A percentile compares a stretch with the other conserved stretches of the same genome.
Conservation (phyloP, 1,140 invertebrate species). For the Thaumatotibia leucotreta region DNA sequence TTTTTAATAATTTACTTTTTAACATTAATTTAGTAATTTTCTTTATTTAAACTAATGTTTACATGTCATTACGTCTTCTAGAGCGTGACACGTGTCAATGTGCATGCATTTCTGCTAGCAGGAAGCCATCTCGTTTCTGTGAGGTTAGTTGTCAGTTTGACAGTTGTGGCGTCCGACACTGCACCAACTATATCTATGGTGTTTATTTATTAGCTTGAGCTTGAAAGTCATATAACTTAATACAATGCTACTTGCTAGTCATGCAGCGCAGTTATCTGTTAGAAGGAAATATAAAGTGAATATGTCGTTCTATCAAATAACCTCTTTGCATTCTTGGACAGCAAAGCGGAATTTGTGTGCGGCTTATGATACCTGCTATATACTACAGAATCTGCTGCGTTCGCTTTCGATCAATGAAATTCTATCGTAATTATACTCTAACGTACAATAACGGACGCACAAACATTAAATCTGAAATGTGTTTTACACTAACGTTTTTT, state of each 20-base stretch:
- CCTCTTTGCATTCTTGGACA: not conserved
- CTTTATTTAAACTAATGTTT: conserved; percentile 18
- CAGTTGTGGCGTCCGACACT: conserved; percentile 31
- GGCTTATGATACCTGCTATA: too few relatives aligned
- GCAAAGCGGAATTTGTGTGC: not conserved
- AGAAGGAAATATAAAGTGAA: not conserved
- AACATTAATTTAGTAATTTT: conserved; percentile 18
- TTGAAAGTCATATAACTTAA: not conserved
- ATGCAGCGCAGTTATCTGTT: not conserved
- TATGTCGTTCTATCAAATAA: not conserved
- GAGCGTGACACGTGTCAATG: conserved; percentile 69
- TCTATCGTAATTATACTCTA: not conserved
- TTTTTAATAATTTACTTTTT: not conserved
- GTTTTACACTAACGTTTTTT: too few relatives aligned
- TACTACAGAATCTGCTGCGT: too few relatives aligned
- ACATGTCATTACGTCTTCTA: conserved; percentile 55
- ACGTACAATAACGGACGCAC: too few relatives aligned
- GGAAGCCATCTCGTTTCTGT: conserved; percentile 52
- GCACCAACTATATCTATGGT: conserved; percentile 13
- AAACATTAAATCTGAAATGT: too few relatives aligned
- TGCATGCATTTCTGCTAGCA: conserved; percentile 66
- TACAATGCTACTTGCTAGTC: not conserved
- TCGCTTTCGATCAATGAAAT: not conserved
- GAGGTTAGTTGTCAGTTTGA: conserved; percentile 60
- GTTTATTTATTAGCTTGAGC: conserved; percentile 16